These are phyloP conservation scores for Heliconius ismenius DNA, from an alignment of 2,888 invertebrate genomes.

Conservation along the genomic window DNA sequence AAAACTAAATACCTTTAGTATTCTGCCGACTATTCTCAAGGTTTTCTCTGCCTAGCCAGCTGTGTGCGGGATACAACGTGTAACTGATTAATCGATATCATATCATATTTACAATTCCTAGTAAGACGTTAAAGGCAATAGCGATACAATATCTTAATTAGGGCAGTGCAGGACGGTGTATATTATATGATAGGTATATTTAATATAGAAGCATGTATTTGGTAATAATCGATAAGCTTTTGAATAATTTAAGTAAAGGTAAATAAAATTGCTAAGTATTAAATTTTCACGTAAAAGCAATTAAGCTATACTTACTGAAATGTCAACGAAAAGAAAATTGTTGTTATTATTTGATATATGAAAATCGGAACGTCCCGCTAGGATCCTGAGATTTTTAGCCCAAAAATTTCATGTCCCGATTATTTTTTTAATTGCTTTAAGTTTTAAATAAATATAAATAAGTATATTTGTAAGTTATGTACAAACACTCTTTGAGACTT, in stretches of 20 bases:
- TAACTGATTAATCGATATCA: neutral
- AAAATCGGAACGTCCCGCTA: no score
- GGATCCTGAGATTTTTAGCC: no score
- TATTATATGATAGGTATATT: neutral
- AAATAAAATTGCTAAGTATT: no score
- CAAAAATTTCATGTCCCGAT: no score
- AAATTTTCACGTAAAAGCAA: neutral
- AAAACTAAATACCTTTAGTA: neutral
- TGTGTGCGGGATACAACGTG: no score
- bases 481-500: neutral
- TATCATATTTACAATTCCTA: conserved; percentile 6
- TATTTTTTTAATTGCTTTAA: no score
- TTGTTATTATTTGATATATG: no score
- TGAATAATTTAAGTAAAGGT: neutral
- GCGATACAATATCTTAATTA: conserved; percentile 17
- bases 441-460: no score
- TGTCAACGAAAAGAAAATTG: neutral
- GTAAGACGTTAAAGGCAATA: neutral
- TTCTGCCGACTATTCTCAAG: neutral
- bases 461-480: neutral
- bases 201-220: neutral
- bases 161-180: neutral
- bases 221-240: neutral
- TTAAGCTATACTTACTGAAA: neutral
- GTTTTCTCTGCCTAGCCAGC: no score